These are phyloP conservation scores for Sarcoramphus papa DNA, from an alignment of 2,797 vertebrate species.

Conservation along the genomic window DNA sequence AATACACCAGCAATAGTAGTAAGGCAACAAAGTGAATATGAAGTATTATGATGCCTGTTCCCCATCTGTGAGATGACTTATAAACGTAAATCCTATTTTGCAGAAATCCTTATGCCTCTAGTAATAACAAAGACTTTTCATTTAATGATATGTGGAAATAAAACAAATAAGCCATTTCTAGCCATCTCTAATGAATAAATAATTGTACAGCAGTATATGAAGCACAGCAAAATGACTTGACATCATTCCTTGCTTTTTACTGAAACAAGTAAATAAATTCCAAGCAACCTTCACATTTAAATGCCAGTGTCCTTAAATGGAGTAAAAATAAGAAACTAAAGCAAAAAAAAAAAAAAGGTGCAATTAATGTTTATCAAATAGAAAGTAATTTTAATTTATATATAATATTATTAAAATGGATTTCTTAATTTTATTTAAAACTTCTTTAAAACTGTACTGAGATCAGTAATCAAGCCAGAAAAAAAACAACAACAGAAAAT, in stretches of 20 bases:
- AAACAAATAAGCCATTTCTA: not conserved
- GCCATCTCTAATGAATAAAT: not conserved
- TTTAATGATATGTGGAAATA: not conserved
- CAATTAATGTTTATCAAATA: not conserved
- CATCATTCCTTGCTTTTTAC: not conserved
- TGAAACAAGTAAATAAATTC: not conserved
- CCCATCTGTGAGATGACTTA: not conserved
- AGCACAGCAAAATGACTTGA: not conserved
- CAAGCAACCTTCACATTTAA: not conserved
- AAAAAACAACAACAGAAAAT: not conserved
- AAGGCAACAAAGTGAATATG: not conserved
- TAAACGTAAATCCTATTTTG: not conserved
- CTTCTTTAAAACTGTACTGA: not conserved
- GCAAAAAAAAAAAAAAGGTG: not conserved
- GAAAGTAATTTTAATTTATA: not conserved
- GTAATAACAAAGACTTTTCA: not conserved
- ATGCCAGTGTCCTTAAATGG: not conserved
- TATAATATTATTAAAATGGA: not conserved
- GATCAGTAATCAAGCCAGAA: not conserved
- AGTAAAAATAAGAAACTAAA: not conserved
- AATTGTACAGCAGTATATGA: not conserved
- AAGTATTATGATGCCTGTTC: not conserved
- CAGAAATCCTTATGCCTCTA: not conserved
- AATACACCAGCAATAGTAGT: not conserved
- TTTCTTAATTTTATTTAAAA: not conserved